These are phyloP conservation scores for Tribolium madens DNA, from an alignment of 1,140 invertebrate genomes.

Conservation along the genomic window DNA sequence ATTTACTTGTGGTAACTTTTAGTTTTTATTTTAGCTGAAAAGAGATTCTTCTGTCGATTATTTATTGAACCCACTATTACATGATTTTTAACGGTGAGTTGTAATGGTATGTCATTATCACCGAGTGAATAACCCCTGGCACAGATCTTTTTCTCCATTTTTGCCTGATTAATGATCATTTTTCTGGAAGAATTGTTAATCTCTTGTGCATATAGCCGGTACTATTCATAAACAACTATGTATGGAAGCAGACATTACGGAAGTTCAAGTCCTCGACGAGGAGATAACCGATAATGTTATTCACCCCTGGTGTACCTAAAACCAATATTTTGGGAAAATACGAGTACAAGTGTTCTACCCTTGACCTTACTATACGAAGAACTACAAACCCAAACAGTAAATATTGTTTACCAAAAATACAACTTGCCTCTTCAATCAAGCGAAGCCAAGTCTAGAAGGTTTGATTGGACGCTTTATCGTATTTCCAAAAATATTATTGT, in stretches of 20 bases:
- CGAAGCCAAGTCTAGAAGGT: too few relatives aligned
- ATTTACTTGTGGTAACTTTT: too few relatives aligned
- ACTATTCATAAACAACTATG: slow-evolving; percentile 24
- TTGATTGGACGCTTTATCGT: too few relatives aligned
- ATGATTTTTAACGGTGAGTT: not conserved
- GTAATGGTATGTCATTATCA: not conserved
- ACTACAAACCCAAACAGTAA: not conserved
- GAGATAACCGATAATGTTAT: slow-evolving; percentile 29
- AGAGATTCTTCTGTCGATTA: too few relatives aligned
- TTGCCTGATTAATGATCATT: slow-evolving; percentile 20
- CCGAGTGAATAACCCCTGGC: not conserved
- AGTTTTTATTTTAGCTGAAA: too few relatives aligned
- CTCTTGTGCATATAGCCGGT: slow-evolving; percentile 5
- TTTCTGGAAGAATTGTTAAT: slow-evolving; percentile 22
- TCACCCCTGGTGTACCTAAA: slow-evolving; percentile 8
- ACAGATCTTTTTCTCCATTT: slow-evolving; percentile 4
- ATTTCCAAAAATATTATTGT: too few relatives aligned
- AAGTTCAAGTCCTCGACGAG: slow-evolving; percentile 19
- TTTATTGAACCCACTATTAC: not conserved
- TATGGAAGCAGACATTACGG: slow-evolving; percentile 12
- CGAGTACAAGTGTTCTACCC: not conserved
- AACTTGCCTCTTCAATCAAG: not conserved
- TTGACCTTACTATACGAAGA: not conserved
- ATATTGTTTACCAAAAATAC: not conserved
- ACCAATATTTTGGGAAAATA: not conserved